These are phyloP conservation scores for Drosophila ogumai DNA, from an alignment of 1,140 invertebrate species.

Conservation along the genomic window DNA sequence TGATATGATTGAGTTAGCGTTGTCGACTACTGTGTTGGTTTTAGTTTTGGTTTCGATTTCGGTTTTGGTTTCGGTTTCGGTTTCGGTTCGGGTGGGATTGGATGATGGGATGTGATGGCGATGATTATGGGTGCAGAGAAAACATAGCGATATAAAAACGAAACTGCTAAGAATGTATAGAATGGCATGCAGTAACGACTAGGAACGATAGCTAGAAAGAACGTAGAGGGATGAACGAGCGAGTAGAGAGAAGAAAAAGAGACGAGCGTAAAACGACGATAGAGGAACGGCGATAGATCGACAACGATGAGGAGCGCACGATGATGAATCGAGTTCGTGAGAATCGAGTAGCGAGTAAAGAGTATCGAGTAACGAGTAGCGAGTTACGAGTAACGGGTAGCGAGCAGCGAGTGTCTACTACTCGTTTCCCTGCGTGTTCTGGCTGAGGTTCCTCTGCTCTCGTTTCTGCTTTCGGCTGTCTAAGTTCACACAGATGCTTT, in stretches of 20 bases:
- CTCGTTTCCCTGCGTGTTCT: conserved; percentile 37
- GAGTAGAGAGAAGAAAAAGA: conserved; percentile 49
- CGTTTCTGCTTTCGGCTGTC: conserved; percentile 10
- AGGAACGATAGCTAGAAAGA: conserved; percentile 58
- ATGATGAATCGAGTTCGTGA: conserved; percentile 53
- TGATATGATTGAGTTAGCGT: conserved; percentile 61
- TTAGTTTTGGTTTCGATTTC: conserved; percentile 18
- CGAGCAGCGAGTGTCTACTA: conserved; percentile 14
- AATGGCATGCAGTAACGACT: conserved; percentile 60
- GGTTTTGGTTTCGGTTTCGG: conserved; percentile 41
- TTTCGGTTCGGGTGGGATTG: conserved; percentile 38
- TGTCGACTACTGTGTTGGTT: conserved; percentile 53
- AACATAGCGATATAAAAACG: conserved; percentile 41
- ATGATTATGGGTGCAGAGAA: conserved; percentile 36
- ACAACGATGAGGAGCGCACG: conserved; percentile 49
- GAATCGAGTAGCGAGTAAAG: conserved; percentile 32
- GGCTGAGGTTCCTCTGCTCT: conserved; percentile 29
- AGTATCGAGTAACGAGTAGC: conserved; percentile 25
- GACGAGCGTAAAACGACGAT: conserved; percentile 51
- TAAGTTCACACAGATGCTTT: conserved; percentile 38
- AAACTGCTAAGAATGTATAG: conserved; percentile 14
- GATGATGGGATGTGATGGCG: conserved; percentile 41
- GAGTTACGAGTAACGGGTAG: not conserved
- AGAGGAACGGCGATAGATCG: conserved; percentile 49
- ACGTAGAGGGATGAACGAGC: conserved; percentile 52